Evolutionary conservation across 2,888 invertebrate species (phyloP).

Genomic region (Monochamus alternatus): DNA sequence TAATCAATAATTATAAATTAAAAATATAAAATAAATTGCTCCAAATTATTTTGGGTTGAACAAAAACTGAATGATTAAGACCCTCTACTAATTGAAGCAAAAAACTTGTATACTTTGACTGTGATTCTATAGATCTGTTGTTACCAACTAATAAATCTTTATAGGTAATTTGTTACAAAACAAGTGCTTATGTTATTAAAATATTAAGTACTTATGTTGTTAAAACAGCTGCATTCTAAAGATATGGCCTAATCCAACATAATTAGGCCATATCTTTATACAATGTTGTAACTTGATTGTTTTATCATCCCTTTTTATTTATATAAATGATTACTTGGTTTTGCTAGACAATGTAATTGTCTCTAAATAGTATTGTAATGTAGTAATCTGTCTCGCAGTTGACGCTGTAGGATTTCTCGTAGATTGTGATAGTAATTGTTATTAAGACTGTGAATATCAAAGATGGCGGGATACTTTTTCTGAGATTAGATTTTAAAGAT

Average conservation of each 20-base stretch:
- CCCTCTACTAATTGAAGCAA: neutral
- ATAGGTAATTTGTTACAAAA: neutral
- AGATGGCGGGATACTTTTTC: neutral
- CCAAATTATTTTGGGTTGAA: too few species aligned
- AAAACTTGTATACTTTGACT: conserved; percentile 1
- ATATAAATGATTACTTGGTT: conserved; percentile 1
- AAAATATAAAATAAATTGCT: too few species aligned
- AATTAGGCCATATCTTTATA: conserved; percentile 1
- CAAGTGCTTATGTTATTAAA: neutral
- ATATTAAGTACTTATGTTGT: conserved; percentile 3
- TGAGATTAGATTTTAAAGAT: conserved; percentile 4
- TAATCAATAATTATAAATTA: too few species aligned
- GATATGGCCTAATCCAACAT: neutral
- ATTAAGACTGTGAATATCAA: conserved; percentile 17
- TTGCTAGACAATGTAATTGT: conserved; percentile 27
- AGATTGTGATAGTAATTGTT: conserved; percentile 32
- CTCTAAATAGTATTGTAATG: conserved; percentile 20
- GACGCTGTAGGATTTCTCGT: conserved; percentile 4
- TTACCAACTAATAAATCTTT: neutral
- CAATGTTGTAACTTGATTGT: conserved; percentile 9
- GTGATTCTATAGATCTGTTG: conserved; percentile 11
- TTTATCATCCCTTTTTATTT: conserved; percentile 25
- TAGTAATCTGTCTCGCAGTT: neutral
- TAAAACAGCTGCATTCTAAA: neutral
- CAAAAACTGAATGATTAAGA: too few species aligned